Conservation (phyloP, 2,113 vertebrate species). For the Climacteris rufus region DNA sequence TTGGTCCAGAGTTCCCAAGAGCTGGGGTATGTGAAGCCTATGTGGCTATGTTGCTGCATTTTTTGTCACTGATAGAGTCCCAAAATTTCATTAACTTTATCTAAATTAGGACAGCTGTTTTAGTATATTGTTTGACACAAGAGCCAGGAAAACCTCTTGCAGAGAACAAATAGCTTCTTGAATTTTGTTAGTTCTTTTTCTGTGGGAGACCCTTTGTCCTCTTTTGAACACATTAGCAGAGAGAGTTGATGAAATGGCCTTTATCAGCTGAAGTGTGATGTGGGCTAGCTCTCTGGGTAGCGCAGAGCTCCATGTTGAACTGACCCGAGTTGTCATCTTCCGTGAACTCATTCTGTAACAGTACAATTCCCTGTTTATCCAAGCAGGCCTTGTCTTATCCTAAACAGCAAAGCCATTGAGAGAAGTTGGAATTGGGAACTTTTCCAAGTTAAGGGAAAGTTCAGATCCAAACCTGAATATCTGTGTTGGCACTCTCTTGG, state of each 20-base stretch:
- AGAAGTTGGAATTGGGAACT: neutral
- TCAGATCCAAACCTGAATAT: neutral
- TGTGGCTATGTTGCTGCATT: neutral
- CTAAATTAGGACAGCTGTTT: neutral
- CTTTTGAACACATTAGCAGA: neutral
- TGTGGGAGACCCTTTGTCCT: neutral
- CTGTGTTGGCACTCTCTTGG: neutral
- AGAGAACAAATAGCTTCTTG: neutral
- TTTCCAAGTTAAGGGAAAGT: neutral
- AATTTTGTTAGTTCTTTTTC: neutral
- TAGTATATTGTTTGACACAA: neutral
- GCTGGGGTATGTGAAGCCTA: neutral
- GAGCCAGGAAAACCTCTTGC: neutral
- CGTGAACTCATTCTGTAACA: neutral
- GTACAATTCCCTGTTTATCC: neutral
- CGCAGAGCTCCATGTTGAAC: neutral
- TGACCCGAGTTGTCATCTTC: neutral
- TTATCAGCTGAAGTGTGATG: no score
- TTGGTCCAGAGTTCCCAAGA: neutral
- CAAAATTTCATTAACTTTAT: neutral
- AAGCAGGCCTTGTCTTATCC: neutral
- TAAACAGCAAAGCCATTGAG: neutral
- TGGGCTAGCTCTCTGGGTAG: neutral
- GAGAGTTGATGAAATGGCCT: neutral
- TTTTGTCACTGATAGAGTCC: neutral